Percentiles rank a stretch among this genome's conserved stretches.
phyloP scores from a whole-genome alignment of 2,888 invertebrate genomes.

The Tipula helvola region DNA sequence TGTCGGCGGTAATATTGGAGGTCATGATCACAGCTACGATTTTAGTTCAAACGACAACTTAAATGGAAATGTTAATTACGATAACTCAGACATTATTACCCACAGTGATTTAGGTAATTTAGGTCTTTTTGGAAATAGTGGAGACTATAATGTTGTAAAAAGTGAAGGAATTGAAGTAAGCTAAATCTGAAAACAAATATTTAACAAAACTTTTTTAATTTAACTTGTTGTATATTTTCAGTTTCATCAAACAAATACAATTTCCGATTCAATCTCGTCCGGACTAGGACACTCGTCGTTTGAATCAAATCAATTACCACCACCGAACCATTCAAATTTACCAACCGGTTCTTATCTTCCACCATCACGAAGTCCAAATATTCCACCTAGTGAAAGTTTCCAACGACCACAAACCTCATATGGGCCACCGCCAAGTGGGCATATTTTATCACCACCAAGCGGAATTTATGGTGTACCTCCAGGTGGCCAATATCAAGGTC shows the following conservation, averaged over 20 bases:
- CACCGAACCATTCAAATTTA: not conserved
- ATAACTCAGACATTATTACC: conserved; percentile 4
- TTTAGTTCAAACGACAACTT: not conserved
- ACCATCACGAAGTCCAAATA: not conserved
- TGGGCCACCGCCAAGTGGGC: conserved; percentile 43
- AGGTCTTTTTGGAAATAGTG: conserved; percentile 7
- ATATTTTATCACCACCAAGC: conserved; percentile 39
- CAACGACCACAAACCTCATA: conserved; percentile 25
- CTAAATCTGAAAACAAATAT: not conserved
- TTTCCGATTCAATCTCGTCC: not conserved
- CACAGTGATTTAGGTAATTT: conserved; percentile 13
- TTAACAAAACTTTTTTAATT: not conserved
- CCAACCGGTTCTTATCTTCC: conserved; percentile 5
- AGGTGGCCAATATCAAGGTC: conserved; percentile 35
- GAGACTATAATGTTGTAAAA: conserved; percentile 14
- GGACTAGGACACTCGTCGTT: not conserved
- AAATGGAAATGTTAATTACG: not conserved
- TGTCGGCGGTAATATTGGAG: conserved; percentile 25
- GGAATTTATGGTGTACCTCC: conserved; percentile 49
- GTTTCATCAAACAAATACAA: not conserved
- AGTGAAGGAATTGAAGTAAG: conserved; percentile 20
- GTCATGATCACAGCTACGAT: conserved; percentile 18
- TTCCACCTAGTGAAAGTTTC: conserved; percentile 28
- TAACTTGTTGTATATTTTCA: not conserved
- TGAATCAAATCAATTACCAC: not conserved